A percentile compares a stretch with the other conserved stretches of the same genome.
Evolutionary conservation across 2,888 invertebrate genomes (phyloP).

Genomic region (Phalangium opilio): DNA sequence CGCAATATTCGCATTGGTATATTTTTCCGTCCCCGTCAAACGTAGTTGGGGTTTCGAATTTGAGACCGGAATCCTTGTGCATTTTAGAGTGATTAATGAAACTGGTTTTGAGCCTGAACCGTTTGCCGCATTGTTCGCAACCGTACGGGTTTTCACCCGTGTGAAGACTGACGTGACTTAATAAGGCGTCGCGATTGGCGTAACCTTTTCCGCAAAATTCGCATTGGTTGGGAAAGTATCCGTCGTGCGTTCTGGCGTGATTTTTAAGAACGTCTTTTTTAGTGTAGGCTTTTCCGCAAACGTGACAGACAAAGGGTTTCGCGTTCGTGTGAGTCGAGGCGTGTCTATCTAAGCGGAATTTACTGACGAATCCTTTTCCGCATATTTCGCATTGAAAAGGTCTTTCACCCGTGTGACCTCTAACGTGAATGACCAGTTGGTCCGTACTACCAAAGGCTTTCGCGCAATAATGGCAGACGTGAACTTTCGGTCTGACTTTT

Average conservation of each 20-base stretch:
- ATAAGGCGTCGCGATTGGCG: not conserved
- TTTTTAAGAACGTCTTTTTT: not conserved
- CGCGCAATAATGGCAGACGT: not conserved
- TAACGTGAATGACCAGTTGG: not conserved
- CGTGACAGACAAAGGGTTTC: constrained; percentile 1
- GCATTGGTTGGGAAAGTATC: not conserved
- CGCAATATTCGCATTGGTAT: not conserved
- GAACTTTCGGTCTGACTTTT: not conserved
- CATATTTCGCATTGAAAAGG: constrained; percentile 2
- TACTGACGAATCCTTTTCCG: not conserved
- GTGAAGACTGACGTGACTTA: not conserved
- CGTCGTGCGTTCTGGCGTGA: not conserved
- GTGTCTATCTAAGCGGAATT: not conserved
- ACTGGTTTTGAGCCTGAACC: too few relatives aligned
- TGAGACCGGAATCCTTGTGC: too few relatives aligned
- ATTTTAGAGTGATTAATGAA: too few relatives aligned
- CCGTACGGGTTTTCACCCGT: not conserved
- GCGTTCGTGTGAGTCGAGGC: not conserved
- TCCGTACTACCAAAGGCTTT: not conserved
- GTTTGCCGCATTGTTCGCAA: too few relatives aligned
- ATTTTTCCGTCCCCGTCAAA: too few relatives aligned
- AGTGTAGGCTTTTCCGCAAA: constrained; percentile 1
- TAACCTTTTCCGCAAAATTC: not conserved
- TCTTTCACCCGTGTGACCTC: constrained; percentile 4
- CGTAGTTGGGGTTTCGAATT: too few relatives aligned